These are phyloP conservation scores for Pemphigus obesinymphae DNA, from an alignment of 1,140 invertebrate genomes.

Conservation along the genomic window DNA sequence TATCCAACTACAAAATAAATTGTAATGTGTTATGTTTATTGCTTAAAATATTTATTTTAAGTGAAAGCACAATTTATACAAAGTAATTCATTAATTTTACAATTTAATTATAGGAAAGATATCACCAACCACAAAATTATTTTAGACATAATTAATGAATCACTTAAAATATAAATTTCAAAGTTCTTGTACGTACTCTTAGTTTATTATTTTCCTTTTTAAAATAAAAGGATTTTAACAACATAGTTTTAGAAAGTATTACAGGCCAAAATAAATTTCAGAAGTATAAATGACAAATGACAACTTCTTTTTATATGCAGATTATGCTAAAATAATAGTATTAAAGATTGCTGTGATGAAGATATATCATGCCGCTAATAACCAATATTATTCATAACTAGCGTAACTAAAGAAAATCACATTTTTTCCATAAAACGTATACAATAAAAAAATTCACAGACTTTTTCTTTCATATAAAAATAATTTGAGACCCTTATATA, in stretches of 20 bases:
- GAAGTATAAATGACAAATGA: neutral
- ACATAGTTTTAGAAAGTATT: neutral
- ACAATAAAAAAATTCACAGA: slow-evolving; percentile 24
- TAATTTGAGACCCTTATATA: slow-evolving; percentile 26
- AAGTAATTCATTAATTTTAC: no score
- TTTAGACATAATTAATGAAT: neutral
- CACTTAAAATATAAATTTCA: neutral
- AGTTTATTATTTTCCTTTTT: neutral
- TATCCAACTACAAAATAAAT: neutral
- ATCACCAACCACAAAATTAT: no score
- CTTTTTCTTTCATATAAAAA: neutral
- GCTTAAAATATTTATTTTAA: no score
- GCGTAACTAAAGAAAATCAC: slow-evolving; percentile 14
- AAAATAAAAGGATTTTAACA: neutral
- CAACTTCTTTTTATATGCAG: neutral
- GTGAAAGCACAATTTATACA: no score
- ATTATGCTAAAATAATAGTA: neutral
- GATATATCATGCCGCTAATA: neutral
- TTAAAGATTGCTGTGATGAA: neutral
- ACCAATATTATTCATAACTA: slow-evolving; percentile 5
- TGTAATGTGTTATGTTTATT: neutral
- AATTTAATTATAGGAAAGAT: no score
- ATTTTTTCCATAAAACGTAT: neutral
- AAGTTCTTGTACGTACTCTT: no score
- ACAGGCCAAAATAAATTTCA: neutral